These are phyloP conservation scores for Tenodera sinensis DNA, from an alignment of 2,888 invertebrate genomes.

Conservation along the genomic window DNA sequence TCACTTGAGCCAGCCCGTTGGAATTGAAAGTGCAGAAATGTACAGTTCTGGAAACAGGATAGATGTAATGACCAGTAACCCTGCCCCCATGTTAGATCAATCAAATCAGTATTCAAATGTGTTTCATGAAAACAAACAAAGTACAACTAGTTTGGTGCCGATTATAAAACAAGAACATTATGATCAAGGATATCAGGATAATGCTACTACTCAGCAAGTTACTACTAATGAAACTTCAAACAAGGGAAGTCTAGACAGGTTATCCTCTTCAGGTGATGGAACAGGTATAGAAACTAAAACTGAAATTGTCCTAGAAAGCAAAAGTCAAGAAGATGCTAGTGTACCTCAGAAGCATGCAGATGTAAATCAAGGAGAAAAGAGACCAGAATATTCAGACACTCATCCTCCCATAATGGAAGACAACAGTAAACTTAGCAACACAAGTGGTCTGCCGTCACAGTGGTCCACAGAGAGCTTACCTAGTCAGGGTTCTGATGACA, in stretches of 20 bases:
- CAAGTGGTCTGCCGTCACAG: constrained; percentile 46
- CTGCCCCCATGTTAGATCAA: not conserved
- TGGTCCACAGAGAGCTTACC: constrained; percentile 65
- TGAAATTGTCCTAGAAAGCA: not conserved
- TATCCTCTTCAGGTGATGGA: not conserved
- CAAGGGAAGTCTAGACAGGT: not conserved
- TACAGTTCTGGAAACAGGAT: not conserved
- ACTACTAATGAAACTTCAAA: not conserved
- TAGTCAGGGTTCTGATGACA: constrained; percentile 63
- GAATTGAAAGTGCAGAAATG: not conserved
- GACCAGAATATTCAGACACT: not conserved
- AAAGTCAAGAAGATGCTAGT: not conserved
- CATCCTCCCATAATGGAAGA: not conserved
- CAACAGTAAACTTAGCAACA: constrained; percentile 37
- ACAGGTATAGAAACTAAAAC: not conserved
- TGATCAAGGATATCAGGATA: not conserved
- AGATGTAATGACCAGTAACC: not conserved
- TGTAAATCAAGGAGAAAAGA: not conserved
- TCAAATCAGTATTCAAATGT: not conserved
- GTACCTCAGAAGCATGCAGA: not conserved
- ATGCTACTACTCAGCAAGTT: not conserved
- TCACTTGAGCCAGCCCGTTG: not conserved
- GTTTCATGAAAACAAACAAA: not conserved
- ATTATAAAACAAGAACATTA: not conserved
- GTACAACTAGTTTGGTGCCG: not conserved